phyloP scores from a whole-genome alignment of 2,113 vertebrate species.

The Mastomys coucha region DNA sequence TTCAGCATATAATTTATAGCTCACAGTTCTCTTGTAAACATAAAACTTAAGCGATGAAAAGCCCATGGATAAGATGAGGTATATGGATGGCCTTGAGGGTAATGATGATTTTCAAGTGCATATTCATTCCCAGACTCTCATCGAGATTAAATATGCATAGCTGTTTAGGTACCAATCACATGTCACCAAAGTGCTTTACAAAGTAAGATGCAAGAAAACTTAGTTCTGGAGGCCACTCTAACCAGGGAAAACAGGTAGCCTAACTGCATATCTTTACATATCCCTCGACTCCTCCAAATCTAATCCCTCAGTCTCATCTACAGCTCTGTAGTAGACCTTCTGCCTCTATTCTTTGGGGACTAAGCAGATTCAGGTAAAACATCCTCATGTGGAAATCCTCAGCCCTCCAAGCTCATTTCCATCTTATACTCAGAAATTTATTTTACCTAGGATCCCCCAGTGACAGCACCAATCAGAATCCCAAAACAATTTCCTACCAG shows the following conservation, averaged over 20 bases:
- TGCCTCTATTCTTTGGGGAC: not conserved
- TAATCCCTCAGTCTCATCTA: not conserved
- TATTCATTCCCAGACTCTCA: not conserved
- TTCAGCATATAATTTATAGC: not conserved
- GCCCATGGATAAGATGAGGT: not conserved
- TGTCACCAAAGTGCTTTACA: not conserved
- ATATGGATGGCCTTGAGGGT: not conserved
- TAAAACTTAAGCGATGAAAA: not conserved
- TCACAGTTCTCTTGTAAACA: not conserved
- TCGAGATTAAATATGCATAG: not conserved
- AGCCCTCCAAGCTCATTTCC: not conserved
- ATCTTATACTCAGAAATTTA: not conserved
- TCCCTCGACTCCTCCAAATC: not conserved
- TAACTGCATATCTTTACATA: not conserved
- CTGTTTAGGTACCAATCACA: not conserved
- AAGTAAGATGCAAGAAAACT: constrained; percentile 19
- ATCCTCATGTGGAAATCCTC: not conserved
- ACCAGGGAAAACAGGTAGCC: not conserved
- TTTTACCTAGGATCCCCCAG: not conserved
- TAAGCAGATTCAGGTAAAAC: not conserved
- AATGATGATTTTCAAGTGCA: not conserved
- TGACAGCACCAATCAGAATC: not conserved
- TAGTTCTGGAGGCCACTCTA: constrained; percentile 13
- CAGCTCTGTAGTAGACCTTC: not conserved
- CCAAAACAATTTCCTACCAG: not conserved